Evolutionary conservation across 2,113 vertebrate species (phyloP).

Genomic region (Picathartes gymnocephalus): DNA sequence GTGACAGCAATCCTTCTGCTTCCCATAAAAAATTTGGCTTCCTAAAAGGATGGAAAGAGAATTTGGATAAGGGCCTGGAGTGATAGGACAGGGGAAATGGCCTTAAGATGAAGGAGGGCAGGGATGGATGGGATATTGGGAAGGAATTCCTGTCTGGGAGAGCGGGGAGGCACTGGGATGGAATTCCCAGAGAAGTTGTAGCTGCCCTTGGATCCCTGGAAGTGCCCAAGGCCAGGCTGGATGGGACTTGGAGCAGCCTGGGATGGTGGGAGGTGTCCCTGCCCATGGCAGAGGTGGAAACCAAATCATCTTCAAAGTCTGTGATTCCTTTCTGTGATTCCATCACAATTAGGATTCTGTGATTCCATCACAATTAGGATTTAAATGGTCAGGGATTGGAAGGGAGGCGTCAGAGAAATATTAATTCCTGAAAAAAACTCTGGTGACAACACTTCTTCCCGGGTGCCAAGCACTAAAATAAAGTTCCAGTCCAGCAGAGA

Average conservation of each 20-base stretch:
- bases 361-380: neutral
- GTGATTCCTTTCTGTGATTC: too few species aligned
- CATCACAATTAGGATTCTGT: rapidly evolving
- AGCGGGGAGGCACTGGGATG: rapidly evolving
- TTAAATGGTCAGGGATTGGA: neutral
- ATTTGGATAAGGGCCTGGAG: neutral
- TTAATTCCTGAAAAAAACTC: neutral
- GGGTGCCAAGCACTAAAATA: neutral
- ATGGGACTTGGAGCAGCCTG: rapidly evolving
- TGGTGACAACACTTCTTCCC: rapidly evolving
- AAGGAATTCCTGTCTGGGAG: neutral
- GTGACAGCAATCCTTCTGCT: neutral
- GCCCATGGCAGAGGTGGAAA: neutral
- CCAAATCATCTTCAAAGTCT: too few species aligned
- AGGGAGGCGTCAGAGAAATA: neutral
- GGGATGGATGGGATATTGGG: rapidly evolving
- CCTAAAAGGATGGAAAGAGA: neutral
- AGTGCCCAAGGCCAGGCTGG: neutral
- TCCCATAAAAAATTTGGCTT: neutral
- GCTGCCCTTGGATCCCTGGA: neutral
- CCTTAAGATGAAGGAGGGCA: neutral
- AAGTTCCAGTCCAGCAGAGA: neutral
- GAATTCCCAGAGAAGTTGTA: neutral
- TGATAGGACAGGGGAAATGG: neutral
- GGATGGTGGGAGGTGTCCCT: rapidly evolving